Base-by-base conservation (phyloP, 2,113 vertebrate genomes). In the Pteropus alecto region DNA sequence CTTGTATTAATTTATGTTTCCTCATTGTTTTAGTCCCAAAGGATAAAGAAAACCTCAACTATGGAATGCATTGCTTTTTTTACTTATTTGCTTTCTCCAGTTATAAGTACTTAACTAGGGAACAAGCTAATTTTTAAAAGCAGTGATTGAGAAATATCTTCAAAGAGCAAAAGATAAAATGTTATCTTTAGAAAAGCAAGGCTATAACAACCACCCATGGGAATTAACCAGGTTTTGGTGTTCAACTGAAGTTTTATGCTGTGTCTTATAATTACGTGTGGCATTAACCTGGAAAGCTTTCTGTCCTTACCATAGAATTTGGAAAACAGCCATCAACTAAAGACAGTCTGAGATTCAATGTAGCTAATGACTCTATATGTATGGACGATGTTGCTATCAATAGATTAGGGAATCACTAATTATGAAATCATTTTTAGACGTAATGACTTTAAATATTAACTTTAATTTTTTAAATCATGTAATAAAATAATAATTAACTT, bases 391-490 rank as follows among this genome's bases (percentile, higher is more conserved):
- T 87, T 43, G 4, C 5, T 91, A 19, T 82, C 41, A 14, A 18
- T 51, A 78, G 33, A 46, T 51, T 84, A 94, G 46, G 51, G 65
- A 58, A 63, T 90, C 19, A 58, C 58, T 87, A 51, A 73, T 48
- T 58, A 87, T 41, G 43, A 87, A 82, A 96, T 54, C 28, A 63
- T 90, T 81, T 84, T 22, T 92, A 48, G 51, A 83, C 84, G 56
- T 14, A 93, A n/a, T 63, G 18, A 30, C 46, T 79, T 90, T 82
- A 96, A 87, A 89, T 94, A 26, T 94, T 94, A 93, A 74, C 12
- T 81, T 33, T 65, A 4, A 46, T 9, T 73, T 91, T 83, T 43
- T 1, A 4, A 56, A 38, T 43, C 18, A 41, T 51, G 19, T 41
- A 77, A 54, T 63, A 33, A 33, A 58, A 92, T 3, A 84, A 81